A percentile compares a stretch with the other conserved stretches of the same genome.
Conservation (phyloP, 2,113 vertebrate genomes). For the Clinocottus analis region DNA sequence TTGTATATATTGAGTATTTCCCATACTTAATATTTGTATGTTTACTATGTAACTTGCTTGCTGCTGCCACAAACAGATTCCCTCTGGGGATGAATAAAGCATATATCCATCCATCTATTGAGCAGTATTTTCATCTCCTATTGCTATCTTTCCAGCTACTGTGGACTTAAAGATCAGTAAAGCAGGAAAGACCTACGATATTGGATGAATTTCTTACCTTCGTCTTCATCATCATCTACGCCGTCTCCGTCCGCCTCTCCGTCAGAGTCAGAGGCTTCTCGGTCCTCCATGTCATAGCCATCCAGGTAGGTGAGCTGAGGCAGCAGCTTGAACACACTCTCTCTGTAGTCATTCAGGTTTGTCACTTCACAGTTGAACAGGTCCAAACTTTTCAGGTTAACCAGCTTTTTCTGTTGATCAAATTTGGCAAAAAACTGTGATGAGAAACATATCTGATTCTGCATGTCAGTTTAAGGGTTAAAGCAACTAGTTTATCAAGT, state of each 20-base stretch:
- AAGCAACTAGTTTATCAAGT: not conserved
- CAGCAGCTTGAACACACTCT: constrained; percentile 92
- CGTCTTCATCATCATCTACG: constrained; percentile 89
- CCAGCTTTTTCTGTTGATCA: constrained; percentile 89
- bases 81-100: too few relatives aligned
- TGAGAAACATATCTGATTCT: not conserved
- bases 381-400: constrained; percentile 92
- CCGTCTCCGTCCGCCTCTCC: constrained; percentile 90
- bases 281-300: constrained; percentile 90
- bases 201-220: constrained; percentile 76
- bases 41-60: too few relatives aligned
- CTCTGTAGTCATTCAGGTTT: constrained; percentile 91
- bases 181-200: not conserved
- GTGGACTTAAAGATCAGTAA: not conserved
- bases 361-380: constrained; percentile 97
- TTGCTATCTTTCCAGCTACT: not conserved
- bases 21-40: too few relatives aligned
- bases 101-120: not conserved
- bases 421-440: not conserved
- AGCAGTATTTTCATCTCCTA: not conserved
- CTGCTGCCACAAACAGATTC: too few relatives aligned
- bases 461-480: not conserved
- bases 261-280: constrained; percentile 91
- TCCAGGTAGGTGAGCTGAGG: constrained; percentile 93
- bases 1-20: too few relatives aligned